A percentile compares a stretch with the other conserved stretches of the same genome.
Conservation (phyloP, 2,113 vertebrate species). For the Callorhinus ursinus region DNA sequence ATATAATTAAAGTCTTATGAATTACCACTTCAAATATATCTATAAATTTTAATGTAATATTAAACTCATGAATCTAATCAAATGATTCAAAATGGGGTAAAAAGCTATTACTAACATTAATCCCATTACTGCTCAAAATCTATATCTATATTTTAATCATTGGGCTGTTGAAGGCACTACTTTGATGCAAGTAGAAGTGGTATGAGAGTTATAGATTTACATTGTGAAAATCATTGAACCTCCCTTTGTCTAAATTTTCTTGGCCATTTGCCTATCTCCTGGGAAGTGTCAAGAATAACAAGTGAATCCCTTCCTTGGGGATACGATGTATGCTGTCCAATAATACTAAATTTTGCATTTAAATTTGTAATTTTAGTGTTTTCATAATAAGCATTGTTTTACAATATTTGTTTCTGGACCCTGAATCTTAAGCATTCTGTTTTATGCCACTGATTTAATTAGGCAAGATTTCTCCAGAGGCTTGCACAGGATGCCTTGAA, state of each 20-base stretch:
- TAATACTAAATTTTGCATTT: conserved; percentile 29
- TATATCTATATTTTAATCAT: conserved; percentile 71
- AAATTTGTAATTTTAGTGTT: conserved; percentile 39
- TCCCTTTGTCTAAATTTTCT: conserved; percentile 56
- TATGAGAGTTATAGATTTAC: conserved; percentile 35
- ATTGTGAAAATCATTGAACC: conserved; percentile 49
- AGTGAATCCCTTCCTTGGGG: not conserved
- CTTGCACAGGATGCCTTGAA: not conserved
- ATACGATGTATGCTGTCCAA: not conserved
- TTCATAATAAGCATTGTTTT: not conserved
- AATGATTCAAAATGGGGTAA: conserved; percentile 66
- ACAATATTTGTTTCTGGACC: conserved; percentile 9
- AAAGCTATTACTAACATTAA: conserved; percentile 71
- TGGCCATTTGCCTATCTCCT: not conserved
- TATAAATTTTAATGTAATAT: conserved; percentile 72
- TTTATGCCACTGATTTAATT: not conserved
- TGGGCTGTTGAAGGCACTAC: conserved; percentile 25
- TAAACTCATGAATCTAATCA: conserved; percentile 71
- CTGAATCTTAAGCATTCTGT: not conserved
- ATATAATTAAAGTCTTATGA: conserved; percentile 68
- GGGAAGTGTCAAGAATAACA: not conserved
- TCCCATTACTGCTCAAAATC: conserved; percentile 69
- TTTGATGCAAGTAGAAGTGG: conserved; percentile 19
- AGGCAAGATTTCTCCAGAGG: not conserved
- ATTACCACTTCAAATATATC: conserved; percentile 66